Percentiles rank a stretch among this genome's conserved stretches.
Evolutionary conservation across 2,888 invertebrate species (phyloP).

Genomic region (Ryuthela nishihirai): DNA sequence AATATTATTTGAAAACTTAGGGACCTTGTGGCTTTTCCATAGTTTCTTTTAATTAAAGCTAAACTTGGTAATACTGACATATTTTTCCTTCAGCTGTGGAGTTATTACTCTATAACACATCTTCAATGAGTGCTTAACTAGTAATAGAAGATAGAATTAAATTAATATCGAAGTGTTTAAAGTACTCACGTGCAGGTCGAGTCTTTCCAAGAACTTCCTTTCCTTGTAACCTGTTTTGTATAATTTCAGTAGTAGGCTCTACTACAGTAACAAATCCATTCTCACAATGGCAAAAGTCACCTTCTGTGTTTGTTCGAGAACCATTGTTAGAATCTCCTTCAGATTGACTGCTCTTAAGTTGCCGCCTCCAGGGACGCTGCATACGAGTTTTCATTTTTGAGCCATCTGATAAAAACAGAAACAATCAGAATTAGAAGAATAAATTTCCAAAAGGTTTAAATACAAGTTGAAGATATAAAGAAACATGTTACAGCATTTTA

Average conservation of each 20-base stretch:
- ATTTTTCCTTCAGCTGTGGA: too few relatives aligned
- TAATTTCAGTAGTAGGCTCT: slow-evolving; percentile 5
- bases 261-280: slow-evolving; percentile 34
- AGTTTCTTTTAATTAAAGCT: too few relatives aligned
- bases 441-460: too few relatives aligned
- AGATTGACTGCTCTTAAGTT: slow-evolving; percentile 31
- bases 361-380: slow-evolving; percentile 28
- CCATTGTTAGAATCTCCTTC: slow-evolving; percentile 26
- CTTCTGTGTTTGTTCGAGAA: slow-evolving; percentile 16
- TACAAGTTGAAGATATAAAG: too few relatives aligned
- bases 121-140: too few relatives aligned
- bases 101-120: too few relatives aligned
- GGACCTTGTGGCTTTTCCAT: too few relatives aligned
- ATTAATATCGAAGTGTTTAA: too few relatives aligned
- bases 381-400: slow-evolving; percentile 11
- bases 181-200: slow-evolving; percentile 13
- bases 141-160: too few relatives aligned
- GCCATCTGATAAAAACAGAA: slow-evolving; percentile 12
- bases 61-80: too few relatives aligned
- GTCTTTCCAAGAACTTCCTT: slow-evolving; percentile 12
- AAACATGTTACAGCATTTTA: too few relatives aligned
- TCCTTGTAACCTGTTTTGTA: slow-evolving; percentile 5
- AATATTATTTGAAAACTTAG: too few relatives aligned
- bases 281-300: slow-evolving; percentile 28
- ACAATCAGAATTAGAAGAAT: neutral